Percentiles rank a stretch among this genome's conserved stretches.
Evolutionary conservation across 2,888 invertebrate species (phyloP).

Genomic region (Dryococelus australis): DNA sequence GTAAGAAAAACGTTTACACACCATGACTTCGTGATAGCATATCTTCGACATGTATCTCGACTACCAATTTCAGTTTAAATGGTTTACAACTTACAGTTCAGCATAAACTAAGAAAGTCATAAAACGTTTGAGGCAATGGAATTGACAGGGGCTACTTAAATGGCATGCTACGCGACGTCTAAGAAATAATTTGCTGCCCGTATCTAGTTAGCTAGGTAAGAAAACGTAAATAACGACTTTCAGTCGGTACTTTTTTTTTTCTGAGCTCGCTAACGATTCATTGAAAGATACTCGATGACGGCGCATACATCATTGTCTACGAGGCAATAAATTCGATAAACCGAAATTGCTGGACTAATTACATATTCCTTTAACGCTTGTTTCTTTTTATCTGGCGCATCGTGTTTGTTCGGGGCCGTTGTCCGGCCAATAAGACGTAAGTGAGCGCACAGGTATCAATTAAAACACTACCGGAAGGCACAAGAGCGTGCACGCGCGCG

Average conservation of each 20-base stretch:
- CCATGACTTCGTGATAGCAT: neutral
- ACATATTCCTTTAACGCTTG: neutral
- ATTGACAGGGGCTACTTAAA: neutral
- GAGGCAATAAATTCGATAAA: neutral
- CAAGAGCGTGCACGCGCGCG: neutral
- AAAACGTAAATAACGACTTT: too few species aligned
- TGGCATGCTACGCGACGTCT: neutral
- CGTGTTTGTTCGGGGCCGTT: neutral
- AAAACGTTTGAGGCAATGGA: conserved; percentile 6
- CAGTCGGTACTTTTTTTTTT: neutral
- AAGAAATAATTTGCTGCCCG: neutral
- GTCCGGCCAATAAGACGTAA: neutral
- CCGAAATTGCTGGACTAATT: neutral
- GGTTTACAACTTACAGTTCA: neutral
- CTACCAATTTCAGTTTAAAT: neutral
- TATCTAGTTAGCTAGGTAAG: too few species aligned
- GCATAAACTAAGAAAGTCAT: neutral
- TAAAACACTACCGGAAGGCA: conserved; percentile 1
- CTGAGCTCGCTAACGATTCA: neutral
- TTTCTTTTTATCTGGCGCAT: neutral
- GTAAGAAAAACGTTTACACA: neutral
- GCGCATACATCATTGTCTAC: neutral
- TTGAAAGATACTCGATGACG: neutral
- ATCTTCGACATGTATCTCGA: neutral
- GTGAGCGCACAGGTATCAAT: conserved; percentile 2